Conservation (phyloP, 1,140 invertebrate genomes). For the Plectrocnemia conspersa region DNA sequence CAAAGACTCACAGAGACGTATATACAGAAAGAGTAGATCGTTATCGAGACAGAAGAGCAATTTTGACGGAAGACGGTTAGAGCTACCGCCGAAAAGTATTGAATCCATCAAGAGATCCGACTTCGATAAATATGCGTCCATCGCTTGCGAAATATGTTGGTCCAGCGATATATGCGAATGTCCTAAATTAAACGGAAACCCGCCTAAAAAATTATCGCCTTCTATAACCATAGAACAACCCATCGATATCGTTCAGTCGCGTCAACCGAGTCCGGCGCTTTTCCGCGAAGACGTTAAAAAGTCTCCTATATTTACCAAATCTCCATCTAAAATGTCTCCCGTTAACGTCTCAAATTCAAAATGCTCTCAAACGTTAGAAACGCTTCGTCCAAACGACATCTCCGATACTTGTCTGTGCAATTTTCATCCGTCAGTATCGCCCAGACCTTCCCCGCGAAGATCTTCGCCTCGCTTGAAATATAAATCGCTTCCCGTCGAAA, state of each 20-base stretch:
- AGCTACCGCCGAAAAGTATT: conserved; percentile 14
- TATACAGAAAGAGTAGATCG: conserved; percentile 28
- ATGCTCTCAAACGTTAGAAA: conserved; percentile 19
- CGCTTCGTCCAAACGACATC: conserved; percentile 11
- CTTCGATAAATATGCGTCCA: conserved; percentile 23
- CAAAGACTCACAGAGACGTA: conserved; percentile 24
- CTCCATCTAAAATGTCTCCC: conserved; percentile 11
- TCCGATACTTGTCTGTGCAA: conserved; percentile 27
- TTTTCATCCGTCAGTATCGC: conserved; percentile 21
- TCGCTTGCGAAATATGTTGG: conserved; percentile 26
- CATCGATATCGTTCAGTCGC: conserved; percentile 13
- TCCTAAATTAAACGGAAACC: conserved; percentile 22
- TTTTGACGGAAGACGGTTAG: conserved; percentile 20
- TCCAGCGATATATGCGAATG: conserved; percentile 29
- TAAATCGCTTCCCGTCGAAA: conserved; percentile 21
- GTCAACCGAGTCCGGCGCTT: conserved; percentile 23
- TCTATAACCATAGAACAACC: conserved; percentile 7
- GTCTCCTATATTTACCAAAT: conserved; percentile 21
- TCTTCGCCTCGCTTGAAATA: conserved; percentile 20
- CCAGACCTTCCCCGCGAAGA: conserved; percentile 25
- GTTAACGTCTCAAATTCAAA: conserved; percentile 12
- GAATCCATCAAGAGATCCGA: conserved; percentile 18
- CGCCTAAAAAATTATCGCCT: conserved; percentile 16
- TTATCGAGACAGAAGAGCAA: conserved; percentile 27
- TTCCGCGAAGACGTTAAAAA: conserved; percentile 20